phyloP scores from a whole-genome alignment of 2,888 invertebrate genomes.

The Allolobophora icterica region DNA sequence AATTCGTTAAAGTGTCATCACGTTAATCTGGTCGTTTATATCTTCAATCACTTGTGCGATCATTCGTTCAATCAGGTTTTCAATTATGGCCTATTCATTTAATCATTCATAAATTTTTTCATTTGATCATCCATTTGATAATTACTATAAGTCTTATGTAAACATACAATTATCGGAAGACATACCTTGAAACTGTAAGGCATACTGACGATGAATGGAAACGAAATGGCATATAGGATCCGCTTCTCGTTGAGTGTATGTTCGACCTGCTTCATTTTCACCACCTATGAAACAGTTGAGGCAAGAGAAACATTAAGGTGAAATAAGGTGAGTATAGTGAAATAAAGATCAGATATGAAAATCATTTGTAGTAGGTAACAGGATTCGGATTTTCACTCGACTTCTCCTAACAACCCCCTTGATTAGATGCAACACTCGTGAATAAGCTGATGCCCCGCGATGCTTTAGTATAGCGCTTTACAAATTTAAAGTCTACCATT shows the following conservation, averaged over 20 bases:
- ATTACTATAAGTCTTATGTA: no score
- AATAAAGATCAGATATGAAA: not conserved
- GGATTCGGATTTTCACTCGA: no score
- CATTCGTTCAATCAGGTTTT: not conserved
- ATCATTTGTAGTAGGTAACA: no score
- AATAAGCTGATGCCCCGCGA: no score
- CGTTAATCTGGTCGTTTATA: no score
- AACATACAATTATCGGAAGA: not conserved
- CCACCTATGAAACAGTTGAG: constrained; percentile 71
- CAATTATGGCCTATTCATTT: not conserved
- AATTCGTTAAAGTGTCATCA: no score
- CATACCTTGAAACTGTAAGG: constrained; percentile 49
- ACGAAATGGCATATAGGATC: constrained; percentile 97
- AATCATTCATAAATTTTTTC: not conserved
- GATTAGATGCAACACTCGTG: no score
- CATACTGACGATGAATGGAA: constrained; percentile 88
- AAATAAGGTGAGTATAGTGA: not conserved
- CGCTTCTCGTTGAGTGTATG: constrained; percentile 99
- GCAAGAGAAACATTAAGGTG: not conserved
- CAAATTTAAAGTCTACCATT: no score
- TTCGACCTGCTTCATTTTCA: constrained; percentile 99
- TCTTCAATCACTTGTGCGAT: no score
- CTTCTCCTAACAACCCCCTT: no score
- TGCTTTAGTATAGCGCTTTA: no score
- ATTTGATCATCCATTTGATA: no score